Base-by-base conservation (phyloP, 2,113 vertebrate species). In the Mesembrinibis cayennensis region DNA sequence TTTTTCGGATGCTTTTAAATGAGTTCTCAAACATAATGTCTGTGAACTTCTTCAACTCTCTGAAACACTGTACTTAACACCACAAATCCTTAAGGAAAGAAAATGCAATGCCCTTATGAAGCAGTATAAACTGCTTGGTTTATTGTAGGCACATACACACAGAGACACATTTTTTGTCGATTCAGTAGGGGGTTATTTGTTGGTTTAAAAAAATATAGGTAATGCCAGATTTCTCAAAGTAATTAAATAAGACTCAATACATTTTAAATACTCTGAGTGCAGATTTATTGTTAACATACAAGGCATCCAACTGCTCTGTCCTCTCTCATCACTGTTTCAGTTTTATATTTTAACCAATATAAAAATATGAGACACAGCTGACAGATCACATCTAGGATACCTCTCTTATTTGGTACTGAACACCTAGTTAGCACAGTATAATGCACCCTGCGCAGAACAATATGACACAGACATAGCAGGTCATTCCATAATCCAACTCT, bases 401-500 rank as follows among this genome's bases (percentile, higher is more conserved):
- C 97, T 98, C 98, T 98, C 98, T 98, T 98, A 99, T 99, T 99
- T 98, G 98, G 98, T 98, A 98, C 98, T 98, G 98, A 99, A 98
- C 99, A 99, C 99, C 99, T 99, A 99, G 98, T 99, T 99, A 99
- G 99, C 98, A 98, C 98, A 98, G 98, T 99, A 98, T 99, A 99
- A 99, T 99, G 99, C 98, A 99, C 98, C 98, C 98, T 98, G 98
- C 97, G 95, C 99, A 98, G 98, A 99, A 99, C 99, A 98, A 99
- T 99, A 98, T 99, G 99, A 99, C 99, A 99, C 99, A 99, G 99
- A 99, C 99, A 99, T 98, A 97, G 98, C 98, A 98, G 99, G 99
- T 99, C 99, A 99, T 99, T 99, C 99, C 99, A 99, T 99, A 99
- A 99, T 99, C 99, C 99, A 99, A 99, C 99, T 99, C 99, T 99